These are phyloP conservation scores for Drosophila antonietae DNA, from an alignment of 2,888 invertebrate species.

Conservation along the genomic window DNA sequence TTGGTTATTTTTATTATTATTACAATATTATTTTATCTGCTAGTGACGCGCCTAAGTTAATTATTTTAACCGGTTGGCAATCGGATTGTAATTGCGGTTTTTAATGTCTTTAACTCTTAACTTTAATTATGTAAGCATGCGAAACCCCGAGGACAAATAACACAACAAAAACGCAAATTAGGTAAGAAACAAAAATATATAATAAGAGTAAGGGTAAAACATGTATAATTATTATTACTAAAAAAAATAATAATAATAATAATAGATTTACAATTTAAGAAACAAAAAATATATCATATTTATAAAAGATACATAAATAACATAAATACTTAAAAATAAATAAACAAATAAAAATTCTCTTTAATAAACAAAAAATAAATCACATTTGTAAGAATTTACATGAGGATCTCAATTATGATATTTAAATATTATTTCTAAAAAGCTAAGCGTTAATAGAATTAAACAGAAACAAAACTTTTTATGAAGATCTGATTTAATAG, in stretches of 20 bases:
- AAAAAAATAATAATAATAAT: no score
- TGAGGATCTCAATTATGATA: background rate
- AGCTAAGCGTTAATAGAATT: background rate
- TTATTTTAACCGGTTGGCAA: constrained; percentile 53
- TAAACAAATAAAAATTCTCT: no score
- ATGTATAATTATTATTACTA: no score
- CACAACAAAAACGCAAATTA: background rate
- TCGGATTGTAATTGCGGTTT: constrained; percentile 51
- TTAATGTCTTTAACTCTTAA: constrained; percentile 21
- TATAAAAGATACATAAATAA: no score
- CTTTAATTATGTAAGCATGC: background rate
- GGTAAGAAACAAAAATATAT: background rate
- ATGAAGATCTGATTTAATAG: background rate
- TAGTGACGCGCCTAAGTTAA: constrained; percentile 43
- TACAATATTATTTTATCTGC: constrained; percentile 21
- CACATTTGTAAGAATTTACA: background rate
- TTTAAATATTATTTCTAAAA: background rate
- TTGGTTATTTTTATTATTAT: constrained; percentile 16
- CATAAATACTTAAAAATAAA: no score
- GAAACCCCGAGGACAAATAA: background rate
- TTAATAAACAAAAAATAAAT: background rate
- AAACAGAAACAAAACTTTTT: background rate
- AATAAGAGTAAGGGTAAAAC: no score
- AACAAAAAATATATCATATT: no score
- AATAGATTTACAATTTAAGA: no score